A percentile compares a stretch with the other conserved stretches of the same genome.
Conservation (phyloP, 2,797 vertebrate species). For the Gadopsis bispinosus region DNA sequence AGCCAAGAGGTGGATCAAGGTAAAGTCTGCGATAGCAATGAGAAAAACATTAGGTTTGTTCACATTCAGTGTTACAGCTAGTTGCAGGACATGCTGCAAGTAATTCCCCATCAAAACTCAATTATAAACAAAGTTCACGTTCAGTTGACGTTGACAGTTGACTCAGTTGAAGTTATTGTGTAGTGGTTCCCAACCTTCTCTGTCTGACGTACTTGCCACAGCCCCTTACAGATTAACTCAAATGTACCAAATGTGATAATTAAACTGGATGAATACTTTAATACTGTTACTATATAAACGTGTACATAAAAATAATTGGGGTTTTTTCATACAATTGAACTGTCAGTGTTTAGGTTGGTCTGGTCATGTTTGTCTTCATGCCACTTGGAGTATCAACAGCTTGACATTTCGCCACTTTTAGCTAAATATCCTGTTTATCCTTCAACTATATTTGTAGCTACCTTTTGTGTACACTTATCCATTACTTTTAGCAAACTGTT, state of each 20-base stretch:
- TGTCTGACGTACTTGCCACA: no score
- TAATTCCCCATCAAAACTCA: not conserved
- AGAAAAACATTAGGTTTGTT: slow-evolving; percentile 6
- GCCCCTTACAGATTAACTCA: not conserved
- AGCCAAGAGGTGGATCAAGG: not conserved
- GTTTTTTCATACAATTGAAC: no score
- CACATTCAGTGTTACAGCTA: not conserved
- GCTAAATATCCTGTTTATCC: no score
- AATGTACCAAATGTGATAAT: not conserved
- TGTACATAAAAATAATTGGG: no score
- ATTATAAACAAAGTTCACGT: not conserved
- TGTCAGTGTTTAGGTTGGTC: not conserved
- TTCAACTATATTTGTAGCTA: no score
- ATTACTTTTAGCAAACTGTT: no score
- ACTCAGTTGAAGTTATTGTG: no score
- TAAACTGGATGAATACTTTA: not conserved
- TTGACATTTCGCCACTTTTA: no score
- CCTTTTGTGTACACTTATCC: no score
- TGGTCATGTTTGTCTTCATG: not conserved
- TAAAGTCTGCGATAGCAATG: not conserved
- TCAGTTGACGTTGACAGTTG: not conserved
- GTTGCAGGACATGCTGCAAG: not conserved
- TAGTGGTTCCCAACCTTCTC: no score
- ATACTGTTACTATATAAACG: no score
- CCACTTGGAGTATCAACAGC: no score